Conservation (phyloP, 2,888 invertebrate genomes). For the Protonemura montana region DNA sequence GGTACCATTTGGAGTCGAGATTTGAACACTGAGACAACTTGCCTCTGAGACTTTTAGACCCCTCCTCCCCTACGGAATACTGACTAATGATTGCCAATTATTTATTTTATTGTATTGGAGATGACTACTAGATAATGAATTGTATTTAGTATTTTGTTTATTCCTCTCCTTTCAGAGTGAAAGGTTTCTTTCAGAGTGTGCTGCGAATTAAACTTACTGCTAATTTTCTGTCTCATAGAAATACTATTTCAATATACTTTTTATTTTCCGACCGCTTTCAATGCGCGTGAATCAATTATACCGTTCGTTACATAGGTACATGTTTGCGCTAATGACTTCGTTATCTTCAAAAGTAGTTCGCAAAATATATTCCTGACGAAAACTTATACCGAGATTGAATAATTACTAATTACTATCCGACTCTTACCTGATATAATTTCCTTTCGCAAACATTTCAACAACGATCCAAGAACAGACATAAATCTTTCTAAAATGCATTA, state of each 20-base stretch:
- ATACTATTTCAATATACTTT: neutral
- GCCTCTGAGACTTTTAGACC: too few species aligned
- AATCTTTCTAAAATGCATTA: neutral
- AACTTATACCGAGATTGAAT: neutral
- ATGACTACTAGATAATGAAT: too few species aligned
- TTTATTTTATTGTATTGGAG: too few species aligned
- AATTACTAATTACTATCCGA: neutral
- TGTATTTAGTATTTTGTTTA: too few species aligned
- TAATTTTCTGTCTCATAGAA: neutral
- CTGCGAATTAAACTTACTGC: neutral
- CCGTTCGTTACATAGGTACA: neutral
- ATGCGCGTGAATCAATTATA: neutral
- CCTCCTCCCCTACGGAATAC: too few species aligned
- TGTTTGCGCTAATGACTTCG: neutral
- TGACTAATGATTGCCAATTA: too few species aligned
- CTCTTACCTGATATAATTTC: neutral
- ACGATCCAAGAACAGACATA: neutral
- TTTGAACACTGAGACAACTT: too few species aligned
- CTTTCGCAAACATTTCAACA: neutral
- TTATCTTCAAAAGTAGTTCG: neutral
- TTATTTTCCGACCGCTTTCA: neutral
- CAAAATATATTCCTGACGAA: neutral
- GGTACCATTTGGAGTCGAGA: too few species aligned
- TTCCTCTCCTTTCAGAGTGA: too few species aligned
- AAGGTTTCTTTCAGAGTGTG: too few species aligned